Evolutionary conservation across 2,797 vertebrate genomes (phyloP).

Genomic region (Emydoidea blandingii): DNA sequence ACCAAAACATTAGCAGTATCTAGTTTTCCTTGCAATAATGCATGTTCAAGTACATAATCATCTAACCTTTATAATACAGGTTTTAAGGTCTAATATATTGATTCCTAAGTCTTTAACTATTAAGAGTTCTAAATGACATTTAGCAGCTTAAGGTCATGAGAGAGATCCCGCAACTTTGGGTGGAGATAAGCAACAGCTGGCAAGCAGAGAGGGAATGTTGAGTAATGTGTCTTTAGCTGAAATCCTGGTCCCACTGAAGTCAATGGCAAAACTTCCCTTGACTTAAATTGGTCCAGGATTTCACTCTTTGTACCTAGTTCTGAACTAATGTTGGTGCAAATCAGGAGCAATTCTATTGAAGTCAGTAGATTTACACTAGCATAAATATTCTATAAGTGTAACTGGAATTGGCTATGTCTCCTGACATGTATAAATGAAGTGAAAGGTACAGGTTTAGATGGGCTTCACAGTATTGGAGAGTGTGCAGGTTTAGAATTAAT

Average conservation of each 20-base stretch:
- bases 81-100: slow-evolving; percentile 5
- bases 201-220: background rate
- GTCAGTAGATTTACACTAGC: background rate
- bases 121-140: background rate
- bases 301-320: too few species aligned
- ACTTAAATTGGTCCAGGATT: background rate
- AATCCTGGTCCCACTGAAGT: background rate
- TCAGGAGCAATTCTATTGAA: background rate
- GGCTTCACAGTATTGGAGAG: background rate
- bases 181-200: background rate
- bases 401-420: background rate
- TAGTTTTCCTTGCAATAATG: background rate
- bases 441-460: too few species aligned
- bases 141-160: slow-evolving; percentile 31
- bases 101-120: background rate
- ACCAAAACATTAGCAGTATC: background rate
- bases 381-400: background rate
- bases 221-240: background rate
- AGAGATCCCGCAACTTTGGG: background rate
- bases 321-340: background rate
- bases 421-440: background rate
- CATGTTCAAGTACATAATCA: background rate
- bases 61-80: slow-evolving; percentile 7
- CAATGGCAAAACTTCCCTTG: background rate
- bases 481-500: background rate